Evolutionary conservation across 2,797 vertebrate genomes (phyloP), one percentile per base, ranked within the genome.

Genomic region (Triplophysa yarkandensis): DNA sequence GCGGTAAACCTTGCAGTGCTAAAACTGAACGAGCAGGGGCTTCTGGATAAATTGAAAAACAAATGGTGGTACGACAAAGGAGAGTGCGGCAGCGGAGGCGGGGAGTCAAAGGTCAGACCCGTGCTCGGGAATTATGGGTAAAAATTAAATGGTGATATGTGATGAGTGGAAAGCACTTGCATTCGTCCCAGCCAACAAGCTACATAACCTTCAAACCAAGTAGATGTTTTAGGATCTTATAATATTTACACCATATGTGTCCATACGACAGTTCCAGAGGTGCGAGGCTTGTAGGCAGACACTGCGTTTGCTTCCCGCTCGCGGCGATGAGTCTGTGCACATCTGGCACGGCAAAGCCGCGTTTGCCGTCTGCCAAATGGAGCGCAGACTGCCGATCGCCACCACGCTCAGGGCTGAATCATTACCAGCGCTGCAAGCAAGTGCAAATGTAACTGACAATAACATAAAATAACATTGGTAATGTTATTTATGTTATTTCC

Each of bases 401-500:
- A 90, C 61, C 44, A 67, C 76, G 74, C 72, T 75, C 79, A 79
- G 81, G 76, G 78, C 78, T 75, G 71, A 77, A 68, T 68, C 67
- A 71, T 69, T 60, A 66, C 69, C 74, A 77, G 78, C 74, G 63
- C 73, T 81, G 80, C 68, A 72, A 76, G 80, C 61, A 32, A 81
- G 79, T 74, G 74, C 77, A 78, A 76, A 79, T 83, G 81, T 83
- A 77, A 80, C 80, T 91, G 93, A 84, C 95, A 98, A 98, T 98
- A 98, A 98, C 96, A 98, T 98, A 98, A 98, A 94, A 98, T 98
- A 98, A 98, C 96, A 98, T 98, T 96, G 93, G 93, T 95, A 97
- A 97, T 98, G 95, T 98, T 98, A 98, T 98, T 98, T 98, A 98
- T 98, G 96, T 98, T 98, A 98, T 98, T 94, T 94, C 95, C 94